phyloP scores from a whole-genome alignment of 2,113 vertebrate species.

The Barnardius zonarius region DNA sequence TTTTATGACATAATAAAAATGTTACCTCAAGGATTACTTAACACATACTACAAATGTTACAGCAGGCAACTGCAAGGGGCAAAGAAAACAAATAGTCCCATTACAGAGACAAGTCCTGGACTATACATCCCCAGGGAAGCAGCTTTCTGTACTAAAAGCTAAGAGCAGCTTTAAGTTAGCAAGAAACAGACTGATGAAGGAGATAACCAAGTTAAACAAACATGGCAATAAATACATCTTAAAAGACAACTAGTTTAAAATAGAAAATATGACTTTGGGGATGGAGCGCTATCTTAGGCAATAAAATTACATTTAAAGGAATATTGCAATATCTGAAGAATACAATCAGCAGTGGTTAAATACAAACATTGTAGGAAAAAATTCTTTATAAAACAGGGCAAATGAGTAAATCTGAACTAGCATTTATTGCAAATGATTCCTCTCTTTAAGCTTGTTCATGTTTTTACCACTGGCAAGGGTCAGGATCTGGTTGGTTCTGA shows the following conservation, averaged over 20 bases:
- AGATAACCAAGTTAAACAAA: constrained; percentile 69
- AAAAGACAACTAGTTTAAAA: constrained; percentile 41
- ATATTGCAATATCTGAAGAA: not conserved
- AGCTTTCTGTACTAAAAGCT: constrained; percentile 70
- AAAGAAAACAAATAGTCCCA: constrained; percentile 81
- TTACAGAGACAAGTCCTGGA: constrained; percentile 75
- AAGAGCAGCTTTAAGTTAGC: constrained; percentile 64
- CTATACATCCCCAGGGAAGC: constrained; percentile 65
- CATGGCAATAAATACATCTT: constrained; percentile 63
- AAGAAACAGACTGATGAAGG: constrained; percentile 67
- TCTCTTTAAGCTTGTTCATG: not conserved
- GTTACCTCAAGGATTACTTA: constrained; percentile 87
- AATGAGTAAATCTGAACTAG: not conserved
- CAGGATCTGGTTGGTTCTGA: not conserved
- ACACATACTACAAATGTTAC: constrained; percentile 84
- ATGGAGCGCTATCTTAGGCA: not conserved
- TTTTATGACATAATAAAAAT: constrained; percentile 86
- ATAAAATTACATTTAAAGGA: not conserved
- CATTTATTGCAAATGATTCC: not conserved
- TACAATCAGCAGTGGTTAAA: not conserved
- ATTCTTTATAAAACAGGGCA: not conserved
- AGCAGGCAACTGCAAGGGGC: constrained; percentile 82
- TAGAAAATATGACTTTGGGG: not conserved
- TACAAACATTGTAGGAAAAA: not conserved
- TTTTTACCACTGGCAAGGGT: not conserved